Conservation (phyloP, 1,140 invertebrate genomes). For the Meloidogyne hapla region DNA sequence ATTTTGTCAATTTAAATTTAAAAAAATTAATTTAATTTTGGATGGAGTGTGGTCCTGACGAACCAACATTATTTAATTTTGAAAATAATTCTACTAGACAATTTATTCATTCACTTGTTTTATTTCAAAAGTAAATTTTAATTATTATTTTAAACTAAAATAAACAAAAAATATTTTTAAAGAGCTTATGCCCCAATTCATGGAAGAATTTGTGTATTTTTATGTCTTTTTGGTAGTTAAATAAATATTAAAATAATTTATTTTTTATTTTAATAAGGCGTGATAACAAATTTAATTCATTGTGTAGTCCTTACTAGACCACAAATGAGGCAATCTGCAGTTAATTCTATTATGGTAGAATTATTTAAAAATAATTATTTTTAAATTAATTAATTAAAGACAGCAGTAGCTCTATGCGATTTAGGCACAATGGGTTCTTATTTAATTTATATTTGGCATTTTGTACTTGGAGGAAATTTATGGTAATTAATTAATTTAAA, state of each 20-base stretch:
- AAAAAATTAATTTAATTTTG: background rate
- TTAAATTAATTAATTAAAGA: conserved; percentile 26
- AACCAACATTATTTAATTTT: conserved; percentile 41
- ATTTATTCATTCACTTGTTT: conserved; percentile 26
- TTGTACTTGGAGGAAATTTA: conserved; percentile 36
- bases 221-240: conserved; percentile 55
- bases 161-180: conserved; percentile 1
- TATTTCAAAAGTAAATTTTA: conserved; percentile 37
- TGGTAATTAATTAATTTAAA: background rate
- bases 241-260: background rate
- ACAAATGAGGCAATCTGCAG: conserved; percentile 51
- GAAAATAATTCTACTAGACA: conserved; percentile 39
- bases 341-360: conserved; percentile 52
- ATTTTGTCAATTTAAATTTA: too few species aligned
- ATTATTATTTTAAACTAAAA: background rate
- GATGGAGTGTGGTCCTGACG: conserved; percentile 38
- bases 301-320: conserved; percentile 54
- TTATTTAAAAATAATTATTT: background rate
- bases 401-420: conserved; percentile 60
- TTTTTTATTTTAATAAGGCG: conserved; percentile 10
- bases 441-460: conserved; percentile 60
- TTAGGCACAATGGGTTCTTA: conserved; percentile 59
- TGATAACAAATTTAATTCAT: conserved; percentile 59
- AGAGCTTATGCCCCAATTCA: conserved; percentile 48
- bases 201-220: conserved; percentile 46